phyloP scores from a whole-genome alignment of 1,140 invertebrate genomes.

The Drosophila guanche region DNA sequence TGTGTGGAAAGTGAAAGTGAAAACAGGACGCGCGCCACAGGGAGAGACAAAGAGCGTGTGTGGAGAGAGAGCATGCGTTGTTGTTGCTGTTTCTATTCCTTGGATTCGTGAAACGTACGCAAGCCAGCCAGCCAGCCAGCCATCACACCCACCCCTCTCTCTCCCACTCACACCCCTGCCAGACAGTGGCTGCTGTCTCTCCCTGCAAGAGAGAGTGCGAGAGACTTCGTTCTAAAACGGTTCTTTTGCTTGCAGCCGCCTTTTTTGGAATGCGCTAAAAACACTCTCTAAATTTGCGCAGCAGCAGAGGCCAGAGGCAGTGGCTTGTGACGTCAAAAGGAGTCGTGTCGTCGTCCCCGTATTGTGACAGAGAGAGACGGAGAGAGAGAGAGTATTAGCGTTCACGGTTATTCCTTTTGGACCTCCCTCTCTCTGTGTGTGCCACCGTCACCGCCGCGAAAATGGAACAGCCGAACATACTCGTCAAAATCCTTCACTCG shows the following conservation, averaged over 20 bases:
- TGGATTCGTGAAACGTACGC: not conserved
- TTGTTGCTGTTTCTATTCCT: conserved; percentile 31
- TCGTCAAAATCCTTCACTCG: conserved; percentile 89
- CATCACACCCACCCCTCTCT: conserved; percentile 58
- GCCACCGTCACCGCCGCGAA: conserved; percentile 38
- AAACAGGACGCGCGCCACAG: conserved; percentile 50
- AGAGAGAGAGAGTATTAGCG: conserved; percentile 16
- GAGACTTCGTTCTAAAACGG: not conserved
- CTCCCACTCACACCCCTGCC: conserved; percentile 7
- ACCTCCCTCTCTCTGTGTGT: conserved; percentile 47
- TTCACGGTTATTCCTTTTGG: conserved; percentile 24
- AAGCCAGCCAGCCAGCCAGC: no score
- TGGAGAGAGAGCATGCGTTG: conserved; percentile 41
- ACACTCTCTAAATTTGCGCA: conserved; percentile 44
- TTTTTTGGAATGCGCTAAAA: conserved; percentile 56
- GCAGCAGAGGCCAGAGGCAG: conserved; percentile 36
- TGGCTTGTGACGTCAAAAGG: conserved; percentile 68
- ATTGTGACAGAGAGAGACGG: conserved; percentile 8
- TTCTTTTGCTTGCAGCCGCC: conserved; percentile 52
- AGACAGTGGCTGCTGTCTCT: conserved; percentile 20
- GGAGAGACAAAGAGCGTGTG: conserved; percentile 5
- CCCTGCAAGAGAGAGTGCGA: not conserved
- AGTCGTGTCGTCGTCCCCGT: conserved; percentile 41
- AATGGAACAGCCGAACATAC: conserved; percentile 83
- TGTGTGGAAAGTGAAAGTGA: conserved; percentile 81